Percentiles rank a stretch among this genome's conserved stretches.
These are phyloP conservation scores for Danionella cerebrum DNA, from an alignment of 2,113 vertebrate genomes.

Conservation along the genomic window DNA sequence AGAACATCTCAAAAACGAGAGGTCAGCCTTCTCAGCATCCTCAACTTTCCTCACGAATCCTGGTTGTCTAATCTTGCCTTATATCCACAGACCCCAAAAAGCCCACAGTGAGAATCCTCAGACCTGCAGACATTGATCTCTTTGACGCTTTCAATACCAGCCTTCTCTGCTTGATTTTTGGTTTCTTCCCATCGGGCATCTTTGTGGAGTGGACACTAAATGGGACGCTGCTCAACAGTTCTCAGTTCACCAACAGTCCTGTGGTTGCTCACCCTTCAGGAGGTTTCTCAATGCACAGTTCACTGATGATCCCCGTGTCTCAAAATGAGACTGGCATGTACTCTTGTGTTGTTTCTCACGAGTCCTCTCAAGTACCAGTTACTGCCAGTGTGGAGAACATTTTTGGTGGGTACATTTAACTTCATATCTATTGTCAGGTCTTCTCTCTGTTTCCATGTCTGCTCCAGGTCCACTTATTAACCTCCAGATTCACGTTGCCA, in stretches of 20 bases:
- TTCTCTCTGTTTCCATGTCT: no score
- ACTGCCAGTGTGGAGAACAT: slow-evolving; percentile 32
- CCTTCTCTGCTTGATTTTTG: slow-evolving; percentile 50
- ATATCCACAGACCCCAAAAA: slow-evolving; percentile 26
- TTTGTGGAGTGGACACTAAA: slow-evolving; percentile 51
- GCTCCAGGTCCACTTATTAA: no score
- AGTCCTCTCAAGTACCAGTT: slow-evolving; percentile 43
- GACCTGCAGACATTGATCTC: slow-evolving; percentile 38
- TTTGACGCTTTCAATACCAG: background rate
- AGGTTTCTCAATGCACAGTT: slow-evolving; percentile 52
- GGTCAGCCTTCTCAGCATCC: slow-evolving; percentile 33
- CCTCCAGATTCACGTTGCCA: no score
- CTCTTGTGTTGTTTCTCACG: slow-evolving; percentile 55
- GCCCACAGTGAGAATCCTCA: slow-evolving; percentile 45
- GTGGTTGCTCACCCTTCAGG: slow-evolving; percentile 22
- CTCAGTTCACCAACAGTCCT: slow-evolving; percentile 43
- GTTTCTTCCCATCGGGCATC: slow-evolving; percentile 51
- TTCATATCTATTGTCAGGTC: background rate
- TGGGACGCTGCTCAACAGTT: slow-evolving; percentile 15
- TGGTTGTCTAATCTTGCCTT: background rate
- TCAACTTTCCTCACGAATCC: background rate
- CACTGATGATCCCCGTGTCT: slow-evolving; percentile 33
- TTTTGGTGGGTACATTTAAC: slow-evolving; percentile 47
- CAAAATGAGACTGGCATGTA: slow-evolving; percentile 26
- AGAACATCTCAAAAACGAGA: slow-evolving; percentile 44